phyloP scores from a whole-genome alignment of 1,140 invertebrate genomes.

The Microplitis mediator region DNA sequence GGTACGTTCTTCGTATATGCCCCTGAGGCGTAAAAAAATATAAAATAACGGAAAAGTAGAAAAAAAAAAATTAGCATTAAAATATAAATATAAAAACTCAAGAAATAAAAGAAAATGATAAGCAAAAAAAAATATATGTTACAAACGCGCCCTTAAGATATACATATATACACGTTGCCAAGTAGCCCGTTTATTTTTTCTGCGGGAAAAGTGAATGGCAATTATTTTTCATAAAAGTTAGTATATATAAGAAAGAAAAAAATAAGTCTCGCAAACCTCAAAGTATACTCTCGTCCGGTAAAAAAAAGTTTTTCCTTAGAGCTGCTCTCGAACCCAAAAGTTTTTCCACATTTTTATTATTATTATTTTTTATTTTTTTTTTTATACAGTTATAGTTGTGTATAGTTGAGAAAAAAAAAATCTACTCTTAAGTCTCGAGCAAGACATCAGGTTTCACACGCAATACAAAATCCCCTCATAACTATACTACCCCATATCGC shows the following conservation, averaged over 20 bases:
- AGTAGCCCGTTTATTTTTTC: conserved; percentile 2
- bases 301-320: too few species aligned
- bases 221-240: conserved; percentile 22
- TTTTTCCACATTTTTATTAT: background rate
- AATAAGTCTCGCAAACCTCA: background rate
- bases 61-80: background rate
- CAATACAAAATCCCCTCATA: background rate
- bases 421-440: background rate
- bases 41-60: background rate
- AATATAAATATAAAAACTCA: background rate
- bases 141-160: background rate
- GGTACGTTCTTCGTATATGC: background rate
- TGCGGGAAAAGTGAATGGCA: conserved; percentile 18
- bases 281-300: background rate
- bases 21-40: background rate
- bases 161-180: too few species aligned
- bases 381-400: too few species aligned
- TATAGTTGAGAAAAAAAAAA: background rate
- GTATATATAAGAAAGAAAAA: background rate
- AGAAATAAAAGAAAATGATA: conserved; percentile 9
- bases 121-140: conserved; percentile 8
- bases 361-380: too few species aligned
- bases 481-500: background rate
- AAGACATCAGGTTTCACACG: conserved; percentile 7
- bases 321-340: background rate